A percentile compares a stretch with the other conserved stretches of the same genome.
These are phyloP conservation scores for Brachionus paranguensis DNA, from an alignment of 1,140 invertebrate genomes.

Conservation along the genomic window DNA sequence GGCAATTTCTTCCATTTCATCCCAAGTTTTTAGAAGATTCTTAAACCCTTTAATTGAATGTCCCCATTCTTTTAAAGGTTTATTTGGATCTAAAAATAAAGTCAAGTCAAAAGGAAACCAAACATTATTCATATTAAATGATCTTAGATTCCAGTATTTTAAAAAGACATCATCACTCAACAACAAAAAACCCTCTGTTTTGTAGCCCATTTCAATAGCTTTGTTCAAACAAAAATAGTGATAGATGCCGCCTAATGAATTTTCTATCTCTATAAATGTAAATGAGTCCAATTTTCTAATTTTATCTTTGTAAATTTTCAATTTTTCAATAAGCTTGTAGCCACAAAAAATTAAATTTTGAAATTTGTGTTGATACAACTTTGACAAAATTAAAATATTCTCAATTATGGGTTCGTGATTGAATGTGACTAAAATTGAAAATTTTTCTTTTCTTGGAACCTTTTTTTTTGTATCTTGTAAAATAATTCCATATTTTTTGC, in stretches of 20 bases:
- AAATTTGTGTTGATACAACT: background rate
- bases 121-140: background rate
- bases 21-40: too few relatives aligned
- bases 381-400: background rate
- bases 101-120: background rate
- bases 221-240: background rate
- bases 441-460: background rate
- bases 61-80: background rate
- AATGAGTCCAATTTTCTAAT: background rate
- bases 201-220: background rate
- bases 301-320: background rate
- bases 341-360: background rate
- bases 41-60: background rate
- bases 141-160: background rate
- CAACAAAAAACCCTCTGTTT: background rate
- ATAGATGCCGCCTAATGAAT: background rate
- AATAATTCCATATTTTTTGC: background rate
- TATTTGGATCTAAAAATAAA: background rate
- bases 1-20: too few relatives aligned
- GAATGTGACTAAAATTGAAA: background rate
- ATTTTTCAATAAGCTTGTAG: background rate
- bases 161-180: background rate
- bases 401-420: background rate
- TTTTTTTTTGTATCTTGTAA: background rate
- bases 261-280: background rate